Base-by-base conservation (phyloP, 2,113 vertebrate genomes). In the Geococcyx californianus region DNA sequence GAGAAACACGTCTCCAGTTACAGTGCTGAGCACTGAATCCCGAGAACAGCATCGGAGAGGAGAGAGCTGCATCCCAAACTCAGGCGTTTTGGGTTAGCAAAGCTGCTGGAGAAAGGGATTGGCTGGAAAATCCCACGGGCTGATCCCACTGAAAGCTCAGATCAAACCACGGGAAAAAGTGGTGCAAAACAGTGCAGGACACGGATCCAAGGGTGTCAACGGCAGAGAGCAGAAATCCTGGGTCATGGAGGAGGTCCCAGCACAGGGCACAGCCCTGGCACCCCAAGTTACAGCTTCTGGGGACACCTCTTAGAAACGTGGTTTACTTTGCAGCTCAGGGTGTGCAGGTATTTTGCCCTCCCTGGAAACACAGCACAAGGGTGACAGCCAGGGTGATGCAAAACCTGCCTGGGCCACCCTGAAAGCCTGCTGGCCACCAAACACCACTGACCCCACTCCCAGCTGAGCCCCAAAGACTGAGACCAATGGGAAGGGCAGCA, bases 311-410 rank as follows among this genome's bases (percentile, higher is more conserved):
- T 1, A 62, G 29, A 29, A 45, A 5, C 1, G 1, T 0, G 19
- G 24, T 2, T 24, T 1, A 26, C 20, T 1, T 1, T 19, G 0
- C 5, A 6, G 74, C 58, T 44, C 3, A 3, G 54, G 25, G 31
- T 0, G 0, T 0, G 19, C 89, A 13, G 45, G 20, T 0, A 1
- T 12, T n/a, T 11, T 6, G 0, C 34, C 23, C 10, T 34, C 47
- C 66, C 40, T 20, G 0, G 4, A 20, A 34, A 6, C 78, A 7
- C 3, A 1, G 34, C 8, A 0, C 18, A 1, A 7, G 29, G 16
- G 29, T 8, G 78, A 54, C 69, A 47, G 44, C 62, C 38, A 16
- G 31, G 11, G n/a, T 5, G 1, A 7, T 1, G 15, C 25, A 8
- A 70, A 89, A 9, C 66, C 45, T 45, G 17, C 62, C 56, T 1